Base-by-base conservation (phyloP, 2,888 invertebrate species). In the Tinea semifulvella region DNA sequence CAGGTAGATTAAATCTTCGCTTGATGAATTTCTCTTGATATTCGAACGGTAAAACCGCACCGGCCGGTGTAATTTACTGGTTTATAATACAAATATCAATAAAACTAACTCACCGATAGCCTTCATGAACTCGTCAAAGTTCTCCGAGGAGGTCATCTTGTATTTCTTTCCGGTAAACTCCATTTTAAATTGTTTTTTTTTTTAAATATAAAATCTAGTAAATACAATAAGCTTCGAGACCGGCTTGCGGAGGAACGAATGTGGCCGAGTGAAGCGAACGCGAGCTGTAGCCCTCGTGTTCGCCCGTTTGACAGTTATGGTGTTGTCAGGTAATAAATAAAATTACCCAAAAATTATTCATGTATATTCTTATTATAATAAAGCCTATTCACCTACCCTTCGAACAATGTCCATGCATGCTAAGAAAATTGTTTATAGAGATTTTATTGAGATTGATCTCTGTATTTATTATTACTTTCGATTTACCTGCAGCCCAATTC, bases 71-170 rank as follows among this genome's bases (percentile, higher is more conserved):
- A 11, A n/a, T 6, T 28, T 28, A 36, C 3, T 18, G 25, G 18
- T 18, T 13, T 11, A 40, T 22, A 3, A 36, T 36, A 36, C 6
- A 22, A 20, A 22, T 40, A 14, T 22, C 40, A 19, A 7, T 17
- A 20, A 25, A 42, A 42, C n/a, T n/a, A n/a, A n/a, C 90, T 90
- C 64, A 93, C 93, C 93, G 51, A 93, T 72, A 42, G 88, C 85
- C 81, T 92, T 92, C 92, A 95, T 90, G 82, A 91, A 93, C 47
- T 92, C 91, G 58, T 95, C 94, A 69, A 95, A 94, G 65, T 93
- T 91, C 52, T 93, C 91, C 57, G 90, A 89, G 48, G 85, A 83
- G 49, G 81, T 72, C 69, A 95, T 84, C 68, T 93, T 93, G 85
- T 90, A 95, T 68, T 89, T 89, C 76, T 89, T 91, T 66, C 90